These are phyloP conservation scores for Phoeniculus purpureus DNA, from an alignment of 2,797 vertebrate species.

Conservation along the genomic window DNA sequence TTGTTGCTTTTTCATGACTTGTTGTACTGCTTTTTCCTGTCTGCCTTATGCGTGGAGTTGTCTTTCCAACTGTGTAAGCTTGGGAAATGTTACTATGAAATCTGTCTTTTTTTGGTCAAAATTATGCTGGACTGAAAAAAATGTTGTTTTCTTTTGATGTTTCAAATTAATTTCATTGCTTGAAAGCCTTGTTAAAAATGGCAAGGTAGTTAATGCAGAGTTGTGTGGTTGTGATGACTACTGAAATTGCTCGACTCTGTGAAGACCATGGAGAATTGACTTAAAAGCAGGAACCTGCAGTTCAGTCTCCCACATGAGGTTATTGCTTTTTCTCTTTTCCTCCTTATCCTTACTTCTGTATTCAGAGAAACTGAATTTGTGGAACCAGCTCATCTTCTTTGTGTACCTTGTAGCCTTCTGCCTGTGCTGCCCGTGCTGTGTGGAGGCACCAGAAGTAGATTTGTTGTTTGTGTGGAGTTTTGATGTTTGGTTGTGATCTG, in stretches of 20 bases:
- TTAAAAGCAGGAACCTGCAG: not conserved
- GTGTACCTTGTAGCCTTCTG: not conserved
- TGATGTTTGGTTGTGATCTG: not conserved
- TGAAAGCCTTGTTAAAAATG: not conserved
- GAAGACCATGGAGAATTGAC: not conserved
- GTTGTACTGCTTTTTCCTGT: not conserved
- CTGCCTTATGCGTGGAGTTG: not conserved
- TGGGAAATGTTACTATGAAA: not conserved
- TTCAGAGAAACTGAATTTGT: not conserved
- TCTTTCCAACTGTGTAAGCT: not conserved
- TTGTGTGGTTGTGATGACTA: not conserved
- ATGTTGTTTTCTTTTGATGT: not conserved
- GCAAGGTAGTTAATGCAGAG: not conserved
- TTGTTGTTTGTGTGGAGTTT: not conserved
- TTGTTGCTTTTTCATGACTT: not conserved
- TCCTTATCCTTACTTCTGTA: not conserved
- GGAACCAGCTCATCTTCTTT: not conserved
- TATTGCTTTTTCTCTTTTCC: not conserved
- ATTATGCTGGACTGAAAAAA: not conserved
- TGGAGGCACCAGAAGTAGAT: not conserved
- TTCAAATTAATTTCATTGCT: not conserved
- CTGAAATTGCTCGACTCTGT: not conserved
- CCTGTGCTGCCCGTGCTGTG: not conserved
- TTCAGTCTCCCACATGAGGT: not conserved
- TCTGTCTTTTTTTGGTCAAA: not conserved